phyloP scores from a whole-genome alignment of 1,140 invertebrate genomes.

The Drosophila tani region DNA sequence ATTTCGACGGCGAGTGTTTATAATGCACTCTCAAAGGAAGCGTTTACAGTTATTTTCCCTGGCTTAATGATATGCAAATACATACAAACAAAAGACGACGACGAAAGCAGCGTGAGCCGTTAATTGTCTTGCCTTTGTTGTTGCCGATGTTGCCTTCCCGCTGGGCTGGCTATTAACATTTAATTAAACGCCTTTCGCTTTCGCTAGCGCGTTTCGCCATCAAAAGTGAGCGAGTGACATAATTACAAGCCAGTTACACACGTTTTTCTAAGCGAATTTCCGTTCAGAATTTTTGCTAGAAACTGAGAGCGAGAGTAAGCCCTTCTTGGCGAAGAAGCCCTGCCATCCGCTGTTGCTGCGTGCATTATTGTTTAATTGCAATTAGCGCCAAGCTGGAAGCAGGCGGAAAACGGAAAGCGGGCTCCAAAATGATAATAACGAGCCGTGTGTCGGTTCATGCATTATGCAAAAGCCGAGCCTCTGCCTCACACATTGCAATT shows the following conservation, averaged over 20 bases:
- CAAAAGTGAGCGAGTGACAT: slow-evolving; percentile 67
- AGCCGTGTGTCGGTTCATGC: slow-evolving; percentile 66
- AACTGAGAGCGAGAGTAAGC: background rate
- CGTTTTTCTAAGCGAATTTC: slow-evolving; percentile 71
- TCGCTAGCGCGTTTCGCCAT: slow-evolving; percentile 59
- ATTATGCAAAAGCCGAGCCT: slow-evolving; percentile 66
- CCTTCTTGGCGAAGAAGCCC: background rate
- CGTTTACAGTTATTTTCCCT: slow-evolving; percentile 60
- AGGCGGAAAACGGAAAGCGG: slow-evolving; percentile 1
- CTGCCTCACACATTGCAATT: slow-evolving; percentile 69
- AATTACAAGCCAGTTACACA: slow-evolving; percentile 76
- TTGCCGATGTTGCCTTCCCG: slow-evolving; percentile 41
- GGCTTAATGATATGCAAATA: slow-evolving; percentile 81
- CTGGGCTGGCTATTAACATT: slow-evolving; percentile 69
- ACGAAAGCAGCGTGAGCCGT: slow-evolving; percentile 47
- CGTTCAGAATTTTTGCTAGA: slow-evolving; percentile 5
- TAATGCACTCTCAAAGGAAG: slow-evolving; percentile 66
- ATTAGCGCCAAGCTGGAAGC: slow-evolving; percentile 46
- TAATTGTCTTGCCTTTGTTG: slow-evolving; percentile 64
- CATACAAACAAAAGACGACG: slow-evolving; percentile 64
- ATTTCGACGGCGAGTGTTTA: slow-evolving; percentile 57
- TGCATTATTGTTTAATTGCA: slow-evolving; percentile 65
- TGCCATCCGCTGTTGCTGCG: slow-evolving; percentile 8
- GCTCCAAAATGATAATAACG: slow-evolving; percentile 61
- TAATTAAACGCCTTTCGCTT: slow-evolving; percentile 75